Evolutionary conservation across 64 coral and sea anemone species (phyloP), one percentile per base, ranked within the genome.

Genomic region (Orbicella faveolata): DNA sequence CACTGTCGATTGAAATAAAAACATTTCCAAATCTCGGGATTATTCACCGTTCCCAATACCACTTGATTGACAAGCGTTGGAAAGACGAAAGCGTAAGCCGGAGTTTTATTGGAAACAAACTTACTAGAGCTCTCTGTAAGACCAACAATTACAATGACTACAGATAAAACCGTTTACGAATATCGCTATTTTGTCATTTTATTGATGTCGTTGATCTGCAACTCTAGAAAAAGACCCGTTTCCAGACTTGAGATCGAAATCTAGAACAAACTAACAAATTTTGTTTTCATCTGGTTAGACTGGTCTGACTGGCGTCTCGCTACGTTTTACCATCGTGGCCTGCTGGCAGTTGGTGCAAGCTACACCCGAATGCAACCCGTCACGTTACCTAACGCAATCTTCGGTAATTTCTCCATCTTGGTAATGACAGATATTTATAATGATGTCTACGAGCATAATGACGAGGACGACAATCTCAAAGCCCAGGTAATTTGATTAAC

Each of bases 401-500:
- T 80, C 80, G 94, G 94, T 52, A 92, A 96, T 73, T 96, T 96
- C 36, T 72, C 83, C 68, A 76, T 96, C 52, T 26, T 89, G 52
- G 80, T 93, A 25, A n/a, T 75, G 70, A 96, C 94, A 23, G 94
- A 96, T 75, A 39, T 79, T 73, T 80, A 83, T 73, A 96, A 96
- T 63, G 13, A 34, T 44, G 94, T 96, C 6, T 96, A 88, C 34
- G 94, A 96, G 84, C 83, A 96, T 34, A 78, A 89, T 30, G 37
- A 78, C 13, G 94, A 96, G 79, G 89, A 78, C 53, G 94, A 96
- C 48, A 96, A 96, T 88, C 63, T 75, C 12, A 88, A 77, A 59
- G 51, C 48, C 7, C 69, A 88, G 86, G 86, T 88, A 88, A 55
- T 25, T 30, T 18, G 0, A 63, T 18, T 16, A 61, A 25, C 10